Conservation (phyloP, 2,797 vertebrate genomes). For the Poeciliopsis infans region DNA sequence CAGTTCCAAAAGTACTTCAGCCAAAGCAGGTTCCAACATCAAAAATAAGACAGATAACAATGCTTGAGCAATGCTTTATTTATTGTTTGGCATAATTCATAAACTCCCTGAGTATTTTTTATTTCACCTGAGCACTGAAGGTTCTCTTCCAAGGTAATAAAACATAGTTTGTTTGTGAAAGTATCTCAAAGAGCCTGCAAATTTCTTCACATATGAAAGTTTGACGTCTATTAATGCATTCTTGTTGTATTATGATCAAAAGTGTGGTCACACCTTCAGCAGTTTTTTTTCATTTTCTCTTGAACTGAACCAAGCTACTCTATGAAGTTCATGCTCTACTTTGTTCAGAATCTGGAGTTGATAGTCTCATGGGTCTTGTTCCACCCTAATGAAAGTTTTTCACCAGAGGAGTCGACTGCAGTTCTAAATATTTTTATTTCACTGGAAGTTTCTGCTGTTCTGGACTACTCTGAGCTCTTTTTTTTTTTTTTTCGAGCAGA, state of each 20-base stretch:
- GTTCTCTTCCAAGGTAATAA: not conserved
- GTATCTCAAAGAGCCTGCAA: not conserved
- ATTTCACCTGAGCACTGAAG: not conserved
- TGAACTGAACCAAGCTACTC: not conserved
- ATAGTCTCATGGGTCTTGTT: constrained; percentile 37
- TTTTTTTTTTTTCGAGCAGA: constrained; percentile 41
- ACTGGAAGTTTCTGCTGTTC: constrained; percentile 17
- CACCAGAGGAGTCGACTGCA: constrained; percentile 26
- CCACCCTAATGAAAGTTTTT: constrained; percentile 44
- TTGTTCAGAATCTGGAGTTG: constrained; percentile 29
- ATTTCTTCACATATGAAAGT: not conserved
- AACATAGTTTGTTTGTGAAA: not conserved
- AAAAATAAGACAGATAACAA: too few species aligned
- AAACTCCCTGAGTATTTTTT: not conserved
- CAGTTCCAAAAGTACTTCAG: too few species aligned
- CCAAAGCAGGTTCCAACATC: too few species aligned
- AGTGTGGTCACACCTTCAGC: not conserved
- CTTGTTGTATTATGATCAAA: not conserved
- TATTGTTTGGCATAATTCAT: too few species aligned
- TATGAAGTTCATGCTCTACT: constrained; percentile 19
- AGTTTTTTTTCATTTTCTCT: not conserved
- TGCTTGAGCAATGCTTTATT: too few species aligned
- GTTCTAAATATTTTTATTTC: constrained; percentile 30
- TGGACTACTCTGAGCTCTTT: constrained; percentile 32
- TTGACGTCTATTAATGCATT: not conserved